A percentile compares a stretch with the other conserved stretches of the same genome.
Conservation (phyloP, 1,140 invertebrate genomes). For the Philaenus spumarius region DNA sequence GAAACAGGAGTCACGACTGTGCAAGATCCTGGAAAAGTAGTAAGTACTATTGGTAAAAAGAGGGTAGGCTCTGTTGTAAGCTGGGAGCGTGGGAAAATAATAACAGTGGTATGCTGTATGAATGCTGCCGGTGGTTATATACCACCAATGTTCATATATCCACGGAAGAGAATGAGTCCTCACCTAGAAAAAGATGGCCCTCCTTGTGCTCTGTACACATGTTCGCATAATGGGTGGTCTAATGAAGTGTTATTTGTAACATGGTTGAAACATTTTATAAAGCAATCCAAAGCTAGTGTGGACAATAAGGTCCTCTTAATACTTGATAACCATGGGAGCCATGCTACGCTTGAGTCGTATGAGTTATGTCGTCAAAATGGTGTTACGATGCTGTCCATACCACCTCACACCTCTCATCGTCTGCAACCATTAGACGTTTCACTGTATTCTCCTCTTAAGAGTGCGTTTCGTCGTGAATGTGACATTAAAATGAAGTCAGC, state of each 20-base stretch:
- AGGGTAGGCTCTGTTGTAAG: conserved; percentile 21
- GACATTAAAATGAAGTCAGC: conserved; percentile 29
- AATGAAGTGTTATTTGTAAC: conserved; percentile 34
- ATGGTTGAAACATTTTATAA: conserved; percentile 33
- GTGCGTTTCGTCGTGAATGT: conserved; percentile 37
- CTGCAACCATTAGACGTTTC: conserved; percentile 37
- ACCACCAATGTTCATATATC: no score
- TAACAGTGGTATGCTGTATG: conserved; percentile 30
- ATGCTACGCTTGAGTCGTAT: conserved; percentile 27
- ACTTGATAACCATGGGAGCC: conserved; percentile 38
- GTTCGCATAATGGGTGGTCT: conserved; percentile 34
- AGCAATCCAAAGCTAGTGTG: not conserved
- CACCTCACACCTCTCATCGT: conserved; percentile 36
- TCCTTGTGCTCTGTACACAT: conserved; percentile 29
- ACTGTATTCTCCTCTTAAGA: conserved; percentile 40
- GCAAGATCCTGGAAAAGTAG: conserved; percentile 22
- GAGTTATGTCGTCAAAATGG: conserved; percentile 34
- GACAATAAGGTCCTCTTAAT: conserved; percentile 24
- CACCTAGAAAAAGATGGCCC: conserved; percentile 29
- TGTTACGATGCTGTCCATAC: conserved; percentile 36
- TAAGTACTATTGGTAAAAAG: conserved; percentile 10
- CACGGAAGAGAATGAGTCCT: conserved; percentile 29
- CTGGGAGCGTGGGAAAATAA: conserved; percentile 32
- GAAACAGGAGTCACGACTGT: no score
- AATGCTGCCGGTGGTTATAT: conserved; percentile 32